Evolutionary conservation across 2,888 invertebrate genomes (phyloP).

Genomic region (Epicampocera succincta): DNA sequence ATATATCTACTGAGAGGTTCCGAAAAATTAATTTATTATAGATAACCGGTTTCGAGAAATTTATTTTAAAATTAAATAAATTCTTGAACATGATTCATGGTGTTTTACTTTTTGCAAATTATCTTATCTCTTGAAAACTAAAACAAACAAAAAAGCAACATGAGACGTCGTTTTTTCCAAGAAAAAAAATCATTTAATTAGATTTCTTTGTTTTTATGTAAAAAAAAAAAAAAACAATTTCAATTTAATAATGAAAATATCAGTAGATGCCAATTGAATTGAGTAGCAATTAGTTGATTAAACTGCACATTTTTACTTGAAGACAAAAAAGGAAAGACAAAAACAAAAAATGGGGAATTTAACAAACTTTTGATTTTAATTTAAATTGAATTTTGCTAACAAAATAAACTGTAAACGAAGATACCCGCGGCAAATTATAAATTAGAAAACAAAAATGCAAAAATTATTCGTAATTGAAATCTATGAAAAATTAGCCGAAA

Average conservation of each 20-base stretch:
- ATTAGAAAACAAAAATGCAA: no score
- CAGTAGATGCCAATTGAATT: slow-evolving; percentile 7
- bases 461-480: no score
- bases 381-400: no score
- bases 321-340: neutral
- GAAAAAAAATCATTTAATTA: neutral
- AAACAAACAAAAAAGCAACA: neutral
- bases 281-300: slow-evolving; percentile 35
- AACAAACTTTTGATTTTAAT: no score
- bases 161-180: neutral
- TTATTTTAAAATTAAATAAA: neutral
- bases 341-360: neutral
- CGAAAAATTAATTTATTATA: neutral
- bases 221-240: neutral
- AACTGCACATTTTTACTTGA: neutral
- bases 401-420: no score
- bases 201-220: neutral
- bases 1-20: no score
- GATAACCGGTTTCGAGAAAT: neutral
- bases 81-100: slow-evolving; percentile 19
- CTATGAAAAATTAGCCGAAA: no score
- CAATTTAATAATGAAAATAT: slow-evolving; percentile 45
- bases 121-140: slow-evolving; percentile 35
- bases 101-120: neutral
- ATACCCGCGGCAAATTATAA: no score